Evolutionary conservation across 2,113 vertebrate species (phyloP).

Genomic region (Brachyhypopomus occidentalis): DNA sequence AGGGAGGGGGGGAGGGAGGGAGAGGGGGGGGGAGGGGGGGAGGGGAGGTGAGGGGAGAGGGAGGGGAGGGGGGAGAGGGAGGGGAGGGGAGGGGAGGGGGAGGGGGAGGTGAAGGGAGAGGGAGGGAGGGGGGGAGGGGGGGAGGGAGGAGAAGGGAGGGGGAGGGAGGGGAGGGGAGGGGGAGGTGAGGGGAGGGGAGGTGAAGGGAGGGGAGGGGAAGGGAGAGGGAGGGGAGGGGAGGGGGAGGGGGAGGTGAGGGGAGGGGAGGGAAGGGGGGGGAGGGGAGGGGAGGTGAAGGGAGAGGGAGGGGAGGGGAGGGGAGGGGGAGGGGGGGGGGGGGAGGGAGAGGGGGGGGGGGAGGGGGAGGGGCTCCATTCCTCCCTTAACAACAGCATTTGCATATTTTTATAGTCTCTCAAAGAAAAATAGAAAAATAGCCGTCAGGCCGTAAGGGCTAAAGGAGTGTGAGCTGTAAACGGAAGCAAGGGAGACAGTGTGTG

Average conservation of each 20-base stretch:
- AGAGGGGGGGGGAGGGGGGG: conserved; percentile 56
- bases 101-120: conserved; percentile 54
- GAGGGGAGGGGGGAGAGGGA: conserved; percentile 57
- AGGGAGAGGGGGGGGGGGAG: conserved; percentile 55
- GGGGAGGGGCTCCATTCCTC: conserved; percentile 60
- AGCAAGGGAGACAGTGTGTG: conserved; percentile 61
- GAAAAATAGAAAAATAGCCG: conserved; percentile 78
- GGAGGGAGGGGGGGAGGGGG: conserved; percentile 55
- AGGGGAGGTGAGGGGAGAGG: conserved; percentile 54
- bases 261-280: no score
- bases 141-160: conserved; percentile 54
- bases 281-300: no score
- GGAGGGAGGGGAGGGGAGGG: conserved; percentile 55
- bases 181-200: conserved; percentile 54
- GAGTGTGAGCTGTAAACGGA: conserved; percentile 66
- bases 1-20: conserved; percentile 54
- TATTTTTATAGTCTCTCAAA: conserved; percentile 76
- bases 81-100: conserved; percentile 52
- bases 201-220: conserved; percentile 58
- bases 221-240: conserved; percentile 52
- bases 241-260: no score
- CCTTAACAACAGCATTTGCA: conserved; percentile 79
- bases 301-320: no score
- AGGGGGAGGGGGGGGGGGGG: conserved; percentile 54
- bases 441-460: conserved; percentile 72